Evolutionary conservation across 2,113 vertebrate genomes (phyloP).

Genomic region (Prolemur simus): DNA sequence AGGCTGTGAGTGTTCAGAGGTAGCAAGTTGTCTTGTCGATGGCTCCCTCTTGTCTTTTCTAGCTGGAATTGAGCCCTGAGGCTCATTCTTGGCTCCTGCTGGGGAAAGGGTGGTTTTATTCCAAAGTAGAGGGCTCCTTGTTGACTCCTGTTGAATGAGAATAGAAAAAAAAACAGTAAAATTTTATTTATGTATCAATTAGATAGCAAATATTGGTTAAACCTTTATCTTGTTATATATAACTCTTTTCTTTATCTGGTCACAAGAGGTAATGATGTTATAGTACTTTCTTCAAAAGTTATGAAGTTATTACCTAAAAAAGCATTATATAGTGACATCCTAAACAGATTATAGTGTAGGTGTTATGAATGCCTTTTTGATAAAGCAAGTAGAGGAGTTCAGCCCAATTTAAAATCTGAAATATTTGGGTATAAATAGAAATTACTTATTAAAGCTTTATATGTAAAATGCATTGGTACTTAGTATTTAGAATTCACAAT

Average conservation of each 20-base stretch:
- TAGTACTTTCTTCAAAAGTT: background rate
- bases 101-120: background rate
- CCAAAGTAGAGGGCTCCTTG: background rate
- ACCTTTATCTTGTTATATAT: background rate
- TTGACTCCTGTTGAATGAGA: background rate
- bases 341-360: background rate
- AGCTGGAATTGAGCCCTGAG: background rate
- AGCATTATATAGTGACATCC: background rate
- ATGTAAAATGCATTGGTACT: conserved; percentile 71
- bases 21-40: background rate
- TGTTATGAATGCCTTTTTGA: conserved; percentile 69
- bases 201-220: background rate
- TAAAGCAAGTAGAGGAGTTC: conserved; percentile 52
- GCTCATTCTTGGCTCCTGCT: background rate
- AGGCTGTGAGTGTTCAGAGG: background rate
- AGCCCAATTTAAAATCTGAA: conserved; percentile 72
- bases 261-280: background rate
- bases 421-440: conserved; percentile 46
- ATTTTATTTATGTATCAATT: conserved; percentile 19
- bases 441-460: conserved; percentile 77
- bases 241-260: background rate
- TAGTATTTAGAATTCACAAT: conserved; percentile 69
- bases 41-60: background rate
- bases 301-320: background rate
- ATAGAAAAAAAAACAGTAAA: background rate